A percentile compares a stretch with the other conserved stretches of the same genome.
Conservation (phyloP, 2,888 invertebrate species). For the Calliopum simillimum region DNA sequence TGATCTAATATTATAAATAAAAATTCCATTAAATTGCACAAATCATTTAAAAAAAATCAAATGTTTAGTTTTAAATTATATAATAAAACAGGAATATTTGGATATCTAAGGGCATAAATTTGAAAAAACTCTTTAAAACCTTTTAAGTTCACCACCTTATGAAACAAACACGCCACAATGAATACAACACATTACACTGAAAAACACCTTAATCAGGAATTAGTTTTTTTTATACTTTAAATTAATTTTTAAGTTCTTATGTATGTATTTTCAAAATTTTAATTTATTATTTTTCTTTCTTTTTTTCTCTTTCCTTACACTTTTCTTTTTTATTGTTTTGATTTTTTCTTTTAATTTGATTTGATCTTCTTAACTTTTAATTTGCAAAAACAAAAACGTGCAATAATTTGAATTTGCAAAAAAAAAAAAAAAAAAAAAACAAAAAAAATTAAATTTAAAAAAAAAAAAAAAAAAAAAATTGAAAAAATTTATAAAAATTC, state of each 20-base stretch:
- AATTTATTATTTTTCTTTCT: constrained; percentile 27
- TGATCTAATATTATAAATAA: no score
- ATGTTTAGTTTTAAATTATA: constrained; percentile 23
- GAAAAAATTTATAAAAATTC: constrained; percentile 41
- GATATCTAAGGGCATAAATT: no score
- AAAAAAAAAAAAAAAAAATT: constrained; percentile 44
- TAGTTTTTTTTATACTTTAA: constrained; percentile 27
- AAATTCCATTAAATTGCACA: background rate
- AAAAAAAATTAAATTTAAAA: constrained; percentile 44
- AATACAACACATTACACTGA: no score
- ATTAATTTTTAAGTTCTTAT: constrained; percentile 33
- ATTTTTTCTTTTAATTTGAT: constrained; percentile 19
- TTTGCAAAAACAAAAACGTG: constrained; percentile 25
- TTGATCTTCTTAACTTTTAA: background rate
- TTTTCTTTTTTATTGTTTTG: constrained; percentile 32
- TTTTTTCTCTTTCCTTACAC: constrained; percentile 34
- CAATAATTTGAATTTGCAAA: constrained; percentile 30
- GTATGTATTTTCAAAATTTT: constrained; percentile 1
- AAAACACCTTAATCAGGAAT: background rate
- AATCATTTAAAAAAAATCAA: background rate
- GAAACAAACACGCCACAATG: no score
- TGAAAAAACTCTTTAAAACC: no score
- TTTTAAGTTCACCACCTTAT: no score
- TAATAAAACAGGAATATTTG: constrained; percentile 13
- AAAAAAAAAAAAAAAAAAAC: constrained; percentile 28